Evolutionary conservation across 2,797 vertebrate species (phyloP), one percentile per base, ranked within the genome.

Genomic region (Thunnus albacares): DNA sequence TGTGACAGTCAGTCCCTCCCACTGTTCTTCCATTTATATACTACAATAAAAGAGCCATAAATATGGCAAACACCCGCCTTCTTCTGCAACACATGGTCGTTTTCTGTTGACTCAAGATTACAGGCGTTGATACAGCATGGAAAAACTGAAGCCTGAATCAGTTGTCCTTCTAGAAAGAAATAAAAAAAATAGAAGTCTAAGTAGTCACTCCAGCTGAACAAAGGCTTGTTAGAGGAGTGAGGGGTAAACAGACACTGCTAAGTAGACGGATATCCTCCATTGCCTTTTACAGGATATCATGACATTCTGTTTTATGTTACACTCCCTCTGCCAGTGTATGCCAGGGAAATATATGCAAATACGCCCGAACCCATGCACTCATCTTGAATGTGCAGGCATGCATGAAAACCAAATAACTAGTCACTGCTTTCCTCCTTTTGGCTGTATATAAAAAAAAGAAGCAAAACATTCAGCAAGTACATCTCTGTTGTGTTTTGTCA

Each of bases 271-370:
- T 11, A 75, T 82, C 76, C 70, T 77, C 61, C 67, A 61, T 22
- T 71, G 60, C 68, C 63, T 80, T 86, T 72, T 58, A 66, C 65
- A 77, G 76, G 67, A 82, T 71, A 80, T 80, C 24, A 41, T 53
- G 57, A 13, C 24, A 5, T 61, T 56, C 22, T 8, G 53, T 71
- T 77, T 79, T 59, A 43, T 60, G 62, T 64, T 56, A 63, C 65
- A 75, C 1, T 5, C 28, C 28, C 20, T 73, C 47, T 55, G 41
- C 38, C 75, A 61, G 38, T 61, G 41, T 41, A 56, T 38, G 47
- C 38, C 47, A 51, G 47, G 22, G 70, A 81, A 75, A 76, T 61
- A 43, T 26, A 89, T 84, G 79, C 79, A 90, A 87, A 90, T 84
- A 56, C 2, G 53, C 30, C 26, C 7, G 56, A 68, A 83, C 2